These are phyloP conservation scores for Nestor notabilis DNA, from an alignment of 2,113 vertebrate species.

Conservation along the genomic window DNA sequence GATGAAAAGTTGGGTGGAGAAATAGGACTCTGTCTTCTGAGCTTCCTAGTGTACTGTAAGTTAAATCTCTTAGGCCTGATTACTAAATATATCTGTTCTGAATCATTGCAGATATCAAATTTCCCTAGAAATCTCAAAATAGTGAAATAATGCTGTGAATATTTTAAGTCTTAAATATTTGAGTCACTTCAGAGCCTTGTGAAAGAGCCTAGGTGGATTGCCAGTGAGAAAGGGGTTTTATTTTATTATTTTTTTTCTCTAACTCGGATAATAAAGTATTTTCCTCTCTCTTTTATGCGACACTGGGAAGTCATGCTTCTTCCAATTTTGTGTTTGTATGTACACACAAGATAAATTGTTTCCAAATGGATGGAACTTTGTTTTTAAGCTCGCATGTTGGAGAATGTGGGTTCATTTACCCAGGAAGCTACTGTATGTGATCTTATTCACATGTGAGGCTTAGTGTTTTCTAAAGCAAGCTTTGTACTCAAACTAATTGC, in stretches of 20 bases:
- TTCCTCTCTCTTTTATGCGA: not conserved
- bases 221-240: not conserved
- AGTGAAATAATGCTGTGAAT: not conserved
- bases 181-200: not conserved
- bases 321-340: not conserved
- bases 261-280: not conserved
- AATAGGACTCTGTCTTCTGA: not conserved
- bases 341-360: not conserved
- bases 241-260: not conserved
- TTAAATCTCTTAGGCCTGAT: not conserved
- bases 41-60: not conserved
- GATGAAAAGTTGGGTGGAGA: not conserved
- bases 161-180: not conserved
- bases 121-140: not conserved
- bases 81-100: not conserved
- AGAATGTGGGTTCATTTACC: not conserved
- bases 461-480: not conserved
- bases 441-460: not conserved
- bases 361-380: not conserved
- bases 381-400: not conserved
- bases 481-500: not conserved
- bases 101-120: not conserved
- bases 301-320: not conserved
- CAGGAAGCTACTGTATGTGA: not conserved
- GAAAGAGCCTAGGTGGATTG: not conserved